Conservation (phyloP, 2,797 vertebrate genomes). For the Pipistrellus pygmaeus region DNA sequence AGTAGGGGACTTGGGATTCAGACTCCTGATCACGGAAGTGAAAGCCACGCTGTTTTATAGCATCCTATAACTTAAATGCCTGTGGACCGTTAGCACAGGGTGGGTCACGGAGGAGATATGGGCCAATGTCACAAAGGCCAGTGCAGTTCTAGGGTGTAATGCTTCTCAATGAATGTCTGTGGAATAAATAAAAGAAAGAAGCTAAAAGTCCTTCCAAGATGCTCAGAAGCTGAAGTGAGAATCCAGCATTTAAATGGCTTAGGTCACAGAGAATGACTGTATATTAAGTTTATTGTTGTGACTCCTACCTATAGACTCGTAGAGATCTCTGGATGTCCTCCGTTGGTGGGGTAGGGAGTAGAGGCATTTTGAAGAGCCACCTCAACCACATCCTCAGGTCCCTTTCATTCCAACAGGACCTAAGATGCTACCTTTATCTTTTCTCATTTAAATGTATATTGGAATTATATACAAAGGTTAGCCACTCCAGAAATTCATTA, state of each 20-base stretch:
- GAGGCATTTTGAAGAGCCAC: background rate
- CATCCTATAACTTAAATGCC: background rate
- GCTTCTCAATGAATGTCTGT: background rate
- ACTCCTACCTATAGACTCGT: background rate
- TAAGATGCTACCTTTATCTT: background rate
- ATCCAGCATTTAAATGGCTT: background rate
- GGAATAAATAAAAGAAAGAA: background rate
- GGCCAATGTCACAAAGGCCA: background rate
- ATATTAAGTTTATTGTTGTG: background rate
- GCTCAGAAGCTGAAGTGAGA: background rate
- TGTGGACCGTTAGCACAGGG: background rate
- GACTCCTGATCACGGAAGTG: background rate
- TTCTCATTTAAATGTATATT: background rate
- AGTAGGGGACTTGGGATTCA: background rate
- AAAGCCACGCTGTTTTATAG: background rate
- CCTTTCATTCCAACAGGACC: background rate
- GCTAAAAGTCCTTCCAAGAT: background rate
- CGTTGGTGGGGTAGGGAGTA: background rate
- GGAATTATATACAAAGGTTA: background rate
- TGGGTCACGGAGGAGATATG: background rate
- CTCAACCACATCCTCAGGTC: too few species aligned
- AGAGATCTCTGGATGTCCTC: background rate
- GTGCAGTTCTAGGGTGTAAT: background rate
- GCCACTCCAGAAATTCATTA: constrained; percentile 13
- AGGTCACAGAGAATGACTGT: background rate